phyloP scores from a whole-genome alignment of 2,888 invertebrate species.

The Thera britannica region DNA sequence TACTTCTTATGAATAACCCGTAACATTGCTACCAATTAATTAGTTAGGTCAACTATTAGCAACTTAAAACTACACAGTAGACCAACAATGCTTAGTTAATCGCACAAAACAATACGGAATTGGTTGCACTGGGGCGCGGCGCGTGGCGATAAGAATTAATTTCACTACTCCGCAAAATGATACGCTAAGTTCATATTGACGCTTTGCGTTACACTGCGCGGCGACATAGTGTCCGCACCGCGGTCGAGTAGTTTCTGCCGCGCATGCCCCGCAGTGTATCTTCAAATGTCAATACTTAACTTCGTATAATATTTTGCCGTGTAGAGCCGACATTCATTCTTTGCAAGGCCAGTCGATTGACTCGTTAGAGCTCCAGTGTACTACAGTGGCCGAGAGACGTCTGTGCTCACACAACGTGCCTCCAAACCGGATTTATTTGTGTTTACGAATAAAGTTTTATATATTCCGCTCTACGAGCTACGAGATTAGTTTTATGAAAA shows the following conservation, averaged over 20 bases:
- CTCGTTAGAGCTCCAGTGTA: background rate
- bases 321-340: constrained; percentile 20
- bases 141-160: constrained; percentile 2
- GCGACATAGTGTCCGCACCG: too few species aligned
- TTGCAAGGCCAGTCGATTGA: constrained; percentile 12
- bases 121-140: constrained; percentile 1
- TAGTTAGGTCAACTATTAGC: too few species aligned
- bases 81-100: background rate
- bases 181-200: too few species aligned
- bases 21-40: too few species aligned
- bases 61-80: too few species aligned
- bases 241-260: too few species aligned
- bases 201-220: too few species aligned
- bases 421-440: constrained; percentile 7
- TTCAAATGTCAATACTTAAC: too few species aligned
- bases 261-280: too few species aligned
- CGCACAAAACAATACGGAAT: background rate
- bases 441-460: constrained; percentile 12
- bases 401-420: constrained; percentile 21
- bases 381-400: constrained; percentile 18
- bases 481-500: constrained; percentile 3
- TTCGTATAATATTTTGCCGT: too few species aligned
- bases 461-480: background rate
- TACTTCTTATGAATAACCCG: too few species aligned
- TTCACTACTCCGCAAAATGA: background rate